These are phyloP conservation scores for Enteromius mattozi DNA, from an alignment of 2,797 vertebrate genomes.

Conservation along the genomic window DNA sequence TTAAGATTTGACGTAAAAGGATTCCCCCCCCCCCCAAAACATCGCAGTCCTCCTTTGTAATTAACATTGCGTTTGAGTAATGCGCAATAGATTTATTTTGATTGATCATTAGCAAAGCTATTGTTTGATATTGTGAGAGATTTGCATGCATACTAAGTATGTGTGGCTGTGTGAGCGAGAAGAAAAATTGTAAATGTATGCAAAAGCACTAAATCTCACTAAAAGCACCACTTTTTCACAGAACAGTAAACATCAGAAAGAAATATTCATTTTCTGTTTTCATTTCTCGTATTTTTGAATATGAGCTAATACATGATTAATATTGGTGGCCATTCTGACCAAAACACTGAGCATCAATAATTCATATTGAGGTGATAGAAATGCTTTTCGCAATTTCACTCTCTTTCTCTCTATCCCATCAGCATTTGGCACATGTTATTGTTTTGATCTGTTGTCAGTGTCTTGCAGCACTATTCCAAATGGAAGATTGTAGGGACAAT, in stretches of 20 bases:
- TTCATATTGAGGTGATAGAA: constrained; percentile 51
- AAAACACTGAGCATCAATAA: constrained; percentile 55
- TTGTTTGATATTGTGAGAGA: constrained; percentile 9
- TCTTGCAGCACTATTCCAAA: constrained; percentile 21
- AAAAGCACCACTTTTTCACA: constrained; percentile 1
- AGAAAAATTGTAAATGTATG: background rate
- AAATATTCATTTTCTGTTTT: constrained; percentile 35
- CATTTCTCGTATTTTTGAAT: constrained; percentile 39
- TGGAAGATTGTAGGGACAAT: background rate
- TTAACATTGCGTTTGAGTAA: constrained; percentile 1
- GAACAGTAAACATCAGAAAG: background rate
- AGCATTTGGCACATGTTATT: constrained; percentile 32
- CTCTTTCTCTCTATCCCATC: constrained; percentile 3
- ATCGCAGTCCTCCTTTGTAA: background rate
- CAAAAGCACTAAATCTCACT: background rate
- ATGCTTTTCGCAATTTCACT: constrained; percentile 16
- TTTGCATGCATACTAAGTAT: background rate
- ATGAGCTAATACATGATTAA: constrained; percentile 41
- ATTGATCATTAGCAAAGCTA: constrained; percentile 22
- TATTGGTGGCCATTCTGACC: constrained; percentile 39
- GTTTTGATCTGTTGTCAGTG: constrained; percentile 23
- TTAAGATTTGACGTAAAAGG: background rate
- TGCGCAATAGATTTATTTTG: background rate
- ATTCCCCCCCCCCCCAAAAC: constrained; percentile 1
- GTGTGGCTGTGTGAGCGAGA: background rate